Conservation (phyloP, 2,888 invertebrate genomes). For the Leucophenga montana region DNA sequence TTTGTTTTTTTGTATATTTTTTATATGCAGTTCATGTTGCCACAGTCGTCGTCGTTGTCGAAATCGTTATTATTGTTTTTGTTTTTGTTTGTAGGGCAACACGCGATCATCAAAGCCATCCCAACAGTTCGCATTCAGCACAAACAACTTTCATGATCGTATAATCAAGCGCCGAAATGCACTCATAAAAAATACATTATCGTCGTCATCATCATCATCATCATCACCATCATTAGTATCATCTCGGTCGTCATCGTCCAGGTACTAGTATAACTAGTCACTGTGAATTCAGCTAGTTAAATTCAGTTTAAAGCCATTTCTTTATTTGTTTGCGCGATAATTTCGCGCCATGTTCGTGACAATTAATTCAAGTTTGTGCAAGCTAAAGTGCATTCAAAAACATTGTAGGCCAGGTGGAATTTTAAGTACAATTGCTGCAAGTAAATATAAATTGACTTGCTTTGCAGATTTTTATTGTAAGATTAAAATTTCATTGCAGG, state of each 20-base stretch:
- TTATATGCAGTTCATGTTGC: background rate
- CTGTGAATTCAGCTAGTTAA: slow-evolving; percentile 28
- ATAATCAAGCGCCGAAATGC: slow-evolving; percentile 50
- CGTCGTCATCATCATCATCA: slow-evolving; percentile 41
- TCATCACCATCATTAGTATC: slow-evolving; percentile 12
- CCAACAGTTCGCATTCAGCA: background rate
- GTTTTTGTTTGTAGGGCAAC: slow-evolving; percentile 51
- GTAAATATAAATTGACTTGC: too few species aligned
- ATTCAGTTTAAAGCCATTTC: slow-evolving; percentile 30
- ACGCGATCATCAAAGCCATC: slow-evolving; percentile 53
- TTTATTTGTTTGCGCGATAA: slow-evolving; percentile 56
- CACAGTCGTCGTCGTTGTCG: background rate
- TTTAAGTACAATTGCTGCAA: too few species aligned
- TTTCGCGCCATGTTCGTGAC: slow-evolving; percentile 62
- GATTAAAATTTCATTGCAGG: too few species aligned
- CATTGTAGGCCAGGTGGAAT: too few species aligned
- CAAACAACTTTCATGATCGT: background rate
- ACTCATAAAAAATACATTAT: slow-evolving; percentile 67
- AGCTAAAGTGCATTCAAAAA: too few species aligned
- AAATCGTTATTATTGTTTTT: background rate
- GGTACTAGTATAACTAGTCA: slow-evolving; percentile 29
- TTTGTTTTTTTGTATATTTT: background rate
- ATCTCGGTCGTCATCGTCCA: slow-evolving; percentile 1
- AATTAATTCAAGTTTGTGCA: slow-evolving; percentile 49
- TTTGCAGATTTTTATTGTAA: too few species aligned